Evolutionary conservation across 2,113 vertebrate genomes (phyloP).

Genomic region (Lophochroa leadbeateri): DNA sequence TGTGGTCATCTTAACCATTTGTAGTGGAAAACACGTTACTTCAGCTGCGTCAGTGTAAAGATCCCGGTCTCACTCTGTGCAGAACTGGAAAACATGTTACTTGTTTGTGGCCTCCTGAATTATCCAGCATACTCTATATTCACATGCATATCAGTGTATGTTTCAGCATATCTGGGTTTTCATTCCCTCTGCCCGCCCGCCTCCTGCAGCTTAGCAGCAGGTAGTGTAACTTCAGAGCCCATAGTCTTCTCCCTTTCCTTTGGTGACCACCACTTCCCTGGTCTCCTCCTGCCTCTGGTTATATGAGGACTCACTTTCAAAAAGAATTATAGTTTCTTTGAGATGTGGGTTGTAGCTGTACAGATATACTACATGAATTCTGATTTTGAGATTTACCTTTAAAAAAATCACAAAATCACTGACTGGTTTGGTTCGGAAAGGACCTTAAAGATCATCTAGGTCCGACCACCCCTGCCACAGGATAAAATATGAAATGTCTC

Average conservation of each 20-base stretch:
- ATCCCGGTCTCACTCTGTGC: background rate
- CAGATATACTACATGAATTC: background rate
- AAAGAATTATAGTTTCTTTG: background rate
- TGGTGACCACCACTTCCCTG: background rate
- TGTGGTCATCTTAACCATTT: background rate
- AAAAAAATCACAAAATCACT: background rate
- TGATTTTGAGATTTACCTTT: background rate
- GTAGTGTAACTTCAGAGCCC: background rate
- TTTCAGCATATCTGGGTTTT: background rate
- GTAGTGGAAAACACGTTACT: background rate
- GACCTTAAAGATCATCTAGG: background rate
- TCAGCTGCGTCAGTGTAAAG: background rate
- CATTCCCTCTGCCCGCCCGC: background rate
- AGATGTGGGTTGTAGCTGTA: background rate
- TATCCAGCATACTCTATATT: background rate
- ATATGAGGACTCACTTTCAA: background rate
- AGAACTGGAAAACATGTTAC: background rate
- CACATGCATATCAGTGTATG: fast-evolving
- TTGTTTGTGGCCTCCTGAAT: background rate
- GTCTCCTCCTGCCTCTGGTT: background rate
- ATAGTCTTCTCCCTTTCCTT: background rate
- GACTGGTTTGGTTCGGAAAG: background rate
- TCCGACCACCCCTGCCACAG: background rate
- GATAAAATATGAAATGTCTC: background rate
- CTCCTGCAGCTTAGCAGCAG: background rate